These are phyloP conservation scores for Trissolcus brochymenae DNA, from an alignment of 2,888 invertebrate genomes.

Conservation along the genomic window DNA sequence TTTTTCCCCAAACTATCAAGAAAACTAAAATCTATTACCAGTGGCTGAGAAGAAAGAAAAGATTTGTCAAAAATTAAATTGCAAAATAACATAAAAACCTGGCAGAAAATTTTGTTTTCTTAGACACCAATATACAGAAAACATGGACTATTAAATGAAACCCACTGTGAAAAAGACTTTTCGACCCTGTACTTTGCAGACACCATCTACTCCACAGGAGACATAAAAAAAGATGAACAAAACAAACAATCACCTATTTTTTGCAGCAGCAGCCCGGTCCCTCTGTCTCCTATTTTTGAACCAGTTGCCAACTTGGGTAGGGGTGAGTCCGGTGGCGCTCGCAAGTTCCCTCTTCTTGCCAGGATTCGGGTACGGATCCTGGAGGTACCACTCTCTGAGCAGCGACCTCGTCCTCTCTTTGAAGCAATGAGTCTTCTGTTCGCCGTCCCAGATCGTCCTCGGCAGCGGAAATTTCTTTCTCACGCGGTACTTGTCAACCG, in stretches of 20 bases:
- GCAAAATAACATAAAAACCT: too few species aligned
- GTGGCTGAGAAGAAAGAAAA: too few species aligned
- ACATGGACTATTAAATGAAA: too few species aligned
- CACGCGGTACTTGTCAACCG: conserved; percentile 95
- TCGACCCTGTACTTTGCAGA: too few species aligned
- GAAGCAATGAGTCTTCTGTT: conserved; percentile 97
- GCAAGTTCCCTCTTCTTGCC: conserved; percentile 95
- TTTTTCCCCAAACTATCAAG: too few species aligned
- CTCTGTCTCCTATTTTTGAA: conserved; percentile 93
- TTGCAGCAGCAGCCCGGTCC: conserved; percentile 94
- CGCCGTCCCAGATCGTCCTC: conserved; percentile 95
- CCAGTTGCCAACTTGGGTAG: conserved; percentile 96
- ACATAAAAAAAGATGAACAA: background rate
- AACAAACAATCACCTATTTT: conserved; percentile 86
- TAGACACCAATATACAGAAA: too few species aligned
- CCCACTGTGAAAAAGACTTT: too few species aligned
- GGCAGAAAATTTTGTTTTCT: too few species aligned
- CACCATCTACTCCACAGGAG: too few species aligned
- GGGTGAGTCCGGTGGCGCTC: conserved; percentile 92
- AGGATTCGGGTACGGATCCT: conserved; percentile 97
- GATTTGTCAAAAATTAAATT: too few species aligned
- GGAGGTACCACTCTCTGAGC: conserved; percentile 97
- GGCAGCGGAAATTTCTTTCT: conserved; percentile 95
- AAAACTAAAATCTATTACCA: too few species aligned
- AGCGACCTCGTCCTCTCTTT: conserved; percentile 96